Evolutionary conservation across 1,140 invertebrate genomes (phyloP).

Genomic region (Drosophila sproati): DNA sequence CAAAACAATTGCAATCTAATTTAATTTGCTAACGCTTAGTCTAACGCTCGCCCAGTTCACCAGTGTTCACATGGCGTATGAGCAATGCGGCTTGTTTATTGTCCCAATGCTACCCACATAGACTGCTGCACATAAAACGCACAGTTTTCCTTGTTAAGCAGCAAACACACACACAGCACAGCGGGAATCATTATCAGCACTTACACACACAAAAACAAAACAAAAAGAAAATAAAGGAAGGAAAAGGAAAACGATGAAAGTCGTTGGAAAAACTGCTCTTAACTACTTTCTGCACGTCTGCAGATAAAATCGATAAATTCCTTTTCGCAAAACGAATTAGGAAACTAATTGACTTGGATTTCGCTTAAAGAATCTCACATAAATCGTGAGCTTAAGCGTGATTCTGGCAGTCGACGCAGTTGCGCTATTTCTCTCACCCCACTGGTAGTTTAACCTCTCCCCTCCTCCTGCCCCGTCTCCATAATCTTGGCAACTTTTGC

Average conservation of each 20-base stretch:
- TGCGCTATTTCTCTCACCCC: neutral
- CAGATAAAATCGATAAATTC: slow-evolving; percentile 83
- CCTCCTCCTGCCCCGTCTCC: neutral
- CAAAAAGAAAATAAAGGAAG: slow-evolving; percentile 1
- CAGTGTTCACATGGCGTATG: slow-evolving; percentile 63
- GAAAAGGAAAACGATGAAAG: slow-evolving; percentile 28
- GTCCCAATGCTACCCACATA: slow-evolving; percentile 36
- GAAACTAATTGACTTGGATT: slow-evolving; percentile 83
- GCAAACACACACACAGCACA: slow-evolving; percentile 37
- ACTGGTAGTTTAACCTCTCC: neutral
- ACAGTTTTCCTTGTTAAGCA: slow-evolving; percentile 35
- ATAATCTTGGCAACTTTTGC: slow-evolving; percentile 20
- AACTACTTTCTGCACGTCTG: slow-evolving; percentile 82
- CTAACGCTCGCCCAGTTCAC: slow-evolving; percentile 12
- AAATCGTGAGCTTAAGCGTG: slow-evolving; percentile 81
- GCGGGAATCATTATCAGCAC: slow-evolving; percentile 73
- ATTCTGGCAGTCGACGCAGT: slow-evolving; percentile 70
- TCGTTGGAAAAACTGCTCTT: slow-evolving; percentile 66
- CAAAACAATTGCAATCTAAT: slow-evolving; percentile 66
- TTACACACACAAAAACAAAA: slow-evolving; percentile 36
- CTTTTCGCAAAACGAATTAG: slow-evolving; percentile 82
- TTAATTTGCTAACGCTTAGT: slow-evolving; percentile 55
- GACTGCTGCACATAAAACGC: slow-evolving; percentile 56
- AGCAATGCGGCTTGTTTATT: slow-evolving; percentile 76
- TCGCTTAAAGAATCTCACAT: slow-evolving; percentile 82